Evolutionary conservation across 2,113 vertebrate species (phyloP).

Genomic region (Enhydra lutris): DNA sequence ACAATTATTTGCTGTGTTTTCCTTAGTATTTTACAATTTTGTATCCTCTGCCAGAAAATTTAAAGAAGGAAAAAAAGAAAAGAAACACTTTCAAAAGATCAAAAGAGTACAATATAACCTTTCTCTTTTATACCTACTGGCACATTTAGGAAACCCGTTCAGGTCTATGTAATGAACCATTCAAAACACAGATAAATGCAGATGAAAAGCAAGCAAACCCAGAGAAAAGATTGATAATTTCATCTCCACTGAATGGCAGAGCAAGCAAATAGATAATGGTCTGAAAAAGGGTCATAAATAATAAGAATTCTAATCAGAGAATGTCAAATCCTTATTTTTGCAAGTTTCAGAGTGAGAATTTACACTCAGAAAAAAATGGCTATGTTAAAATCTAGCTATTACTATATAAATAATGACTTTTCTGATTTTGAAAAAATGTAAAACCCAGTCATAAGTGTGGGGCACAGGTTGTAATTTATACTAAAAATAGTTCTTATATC

Average conservation of each 20-base stretch:
- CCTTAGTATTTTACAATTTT: not conserved
- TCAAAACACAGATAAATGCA: not conserved
- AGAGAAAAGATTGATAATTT: constrained; percentile 10
- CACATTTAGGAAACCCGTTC: not conserved
- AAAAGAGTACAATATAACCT: not conserved
- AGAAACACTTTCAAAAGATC: not conserved
- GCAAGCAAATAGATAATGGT: not conserved
- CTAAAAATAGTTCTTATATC: not conserved
- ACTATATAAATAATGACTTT: not conserved
- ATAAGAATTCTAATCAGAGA: not conserved
- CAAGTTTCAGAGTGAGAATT: constrained; percentile 2
- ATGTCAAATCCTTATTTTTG: not conserved
- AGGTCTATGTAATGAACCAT: constrained; percentile 10
- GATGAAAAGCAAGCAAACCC: not conserved
- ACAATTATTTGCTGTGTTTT: not conserved
- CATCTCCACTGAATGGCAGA: not conserved
- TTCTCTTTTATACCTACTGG: not conserved
- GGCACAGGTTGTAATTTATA: not conserved
- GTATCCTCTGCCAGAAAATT: not conserved
- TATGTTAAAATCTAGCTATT: constrained; percentile 1
- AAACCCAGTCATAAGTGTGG: not conserved
- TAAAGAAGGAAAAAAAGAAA: not conserved
- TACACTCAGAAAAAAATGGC: not conserved
- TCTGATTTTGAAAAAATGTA: not conserved
- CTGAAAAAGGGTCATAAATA: not conserved